Base-by-base conservation (phyloP, 2,797 vertebrate species). In the Esox masquinongy region DNA sequence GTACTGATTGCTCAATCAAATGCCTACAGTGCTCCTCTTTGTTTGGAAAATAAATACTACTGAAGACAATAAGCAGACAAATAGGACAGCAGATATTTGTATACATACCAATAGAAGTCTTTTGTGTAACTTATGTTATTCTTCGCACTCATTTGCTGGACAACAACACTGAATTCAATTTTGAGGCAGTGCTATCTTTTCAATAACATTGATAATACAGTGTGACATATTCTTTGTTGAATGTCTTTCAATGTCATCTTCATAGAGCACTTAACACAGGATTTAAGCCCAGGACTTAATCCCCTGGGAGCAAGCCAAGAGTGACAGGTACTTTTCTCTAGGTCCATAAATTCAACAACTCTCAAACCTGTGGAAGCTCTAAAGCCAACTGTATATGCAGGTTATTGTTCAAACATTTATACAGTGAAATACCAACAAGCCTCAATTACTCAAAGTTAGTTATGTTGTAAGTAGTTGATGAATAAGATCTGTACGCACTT, bases 1-100 rank as follows among this genome's bases (percentile, higher is more conserved):
- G 85, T 79, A 80, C 76, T 80, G 83, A 79, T 87, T 86, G 88
- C 84, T 85, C 84, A 83, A 76, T 81, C 77, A 79, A 80, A 88
- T 86, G 80, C 74, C 53, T 51, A 1, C 12, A 82, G 56, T 69
- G 78, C 82, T 69, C 68, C 74, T 83, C 77, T 78, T 67, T 75
- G 36, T 56, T 74, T 69, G 8, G 67, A 77, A 88, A 85, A 87
- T 79, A 87, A 84, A 89, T 79, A 84, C 74, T 50, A 72, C 43
- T 68, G 81, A 88, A 84, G 76, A 81, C 73, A 87, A 83, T 77
- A 80, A 75, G 83, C 76, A 68, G 74, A 74, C 77, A 82, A 88
- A 83, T 75, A 87, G 31, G 1, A 80, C 80, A 86, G 26, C 29
- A 77, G 77, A 73, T 76, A 36, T 77, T 84, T 74, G 69, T 85